Percentiles rank a stretch among this genome's conserved stretches.
Evolutionary conservation across 2,113 vertebrate species (phyloP).

Genomic region (Machaerirhynchus nigripectus): DNA sequence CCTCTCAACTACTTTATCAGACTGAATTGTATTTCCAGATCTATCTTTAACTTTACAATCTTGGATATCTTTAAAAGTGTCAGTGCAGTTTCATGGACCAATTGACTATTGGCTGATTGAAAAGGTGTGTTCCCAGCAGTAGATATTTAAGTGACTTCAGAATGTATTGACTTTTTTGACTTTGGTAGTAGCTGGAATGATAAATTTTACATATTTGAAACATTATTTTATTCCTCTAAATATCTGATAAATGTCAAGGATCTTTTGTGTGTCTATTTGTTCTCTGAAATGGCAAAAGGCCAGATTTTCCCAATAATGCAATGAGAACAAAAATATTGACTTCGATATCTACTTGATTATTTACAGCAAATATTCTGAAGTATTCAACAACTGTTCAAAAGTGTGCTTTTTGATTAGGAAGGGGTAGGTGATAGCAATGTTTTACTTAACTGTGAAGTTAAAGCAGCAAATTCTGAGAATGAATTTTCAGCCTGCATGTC

Average conservation of each 20-base stretch:
- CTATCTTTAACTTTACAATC: not conserved
- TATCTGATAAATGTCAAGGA: not conserved
- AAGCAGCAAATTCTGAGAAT: not conserved
- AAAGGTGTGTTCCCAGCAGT: not conserved
- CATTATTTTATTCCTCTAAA: not conserved
- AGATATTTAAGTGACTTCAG: not conserved
- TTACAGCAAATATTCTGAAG: not conserved
- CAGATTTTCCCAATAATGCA: not conserved
- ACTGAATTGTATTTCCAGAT: not conserved
- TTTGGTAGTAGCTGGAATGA: not conserved
- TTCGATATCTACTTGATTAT: not conserved
- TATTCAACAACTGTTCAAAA: not conserved
- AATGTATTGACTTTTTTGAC: not conserved
- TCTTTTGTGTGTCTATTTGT: not conserved
- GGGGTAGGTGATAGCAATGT: rapidly evolving
- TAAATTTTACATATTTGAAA: not conserved
- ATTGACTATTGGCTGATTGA: not conserved
- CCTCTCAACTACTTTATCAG: not conserved
- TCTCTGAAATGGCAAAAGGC: not conserved
- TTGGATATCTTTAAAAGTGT: not conserved
- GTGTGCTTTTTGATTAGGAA: not conserved
- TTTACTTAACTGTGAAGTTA: not conserved
- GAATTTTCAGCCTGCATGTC: not conserved
- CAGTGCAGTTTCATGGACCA: not conserved
- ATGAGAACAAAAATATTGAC: not conserved